Conservation (phyloP, 2,888 invertebrate genomes). For the Leptura quadrifasciata region DNA sequence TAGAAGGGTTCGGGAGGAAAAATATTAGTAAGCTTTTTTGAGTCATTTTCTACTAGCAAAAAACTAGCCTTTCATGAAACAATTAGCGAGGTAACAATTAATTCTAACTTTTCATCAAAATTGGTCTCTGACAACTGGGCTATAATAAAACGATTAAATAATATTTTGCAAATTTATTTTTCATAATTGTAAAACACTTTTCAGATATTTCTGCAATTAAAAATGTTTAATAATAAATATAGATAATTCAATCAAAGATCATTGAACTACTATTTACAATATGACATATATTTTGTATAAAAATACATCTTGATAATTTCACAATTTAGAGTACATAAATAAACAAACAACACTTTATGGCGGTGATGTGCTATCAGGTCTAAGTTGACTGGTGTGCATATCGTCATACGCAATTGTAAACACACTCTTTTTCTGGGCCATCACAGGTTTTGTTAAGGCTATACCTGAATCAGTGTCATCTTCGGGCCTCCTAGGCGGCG, state of each 20-base stretch:
- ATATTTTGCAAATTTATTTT: slow-evolving; percentile 8
- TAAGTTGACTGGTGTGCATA: slow-evolving; percentile 88
- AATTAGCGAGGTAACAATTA: too few species aligned
- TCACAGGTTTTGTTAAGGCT: slow-evolving; percentile 83
- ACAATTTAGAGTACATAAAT: slow-evolving; percentile 44
- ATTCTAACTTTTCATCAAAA: too few species aligned
- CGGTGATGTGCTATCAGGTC: slow-evolving; percentile 87
- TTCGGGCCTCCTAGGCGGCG: slow-evolving; percentile 71
- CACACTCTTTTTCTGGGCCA: slow-evolving; percentile 92
- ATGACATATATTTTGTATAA: slow-evolving; percentile 54
- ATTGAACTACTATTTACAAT: slow-evolving; percentile 54
- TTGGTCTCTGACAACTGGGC: too few species aligned
- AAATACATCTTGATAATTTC: slow-evolving; percentile 52
- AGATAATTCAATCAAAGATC: slow-evolving; percentile 52
- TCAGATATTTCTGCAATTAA: slow-evolving; percentile 20
- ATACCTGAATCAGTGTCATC: slow-evolving; percentile 88
- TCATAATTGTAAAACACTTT: slow-evolving; percentile 12
- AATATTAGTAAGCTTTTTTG: too few species aligned
- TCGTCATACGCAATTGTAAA: slow-evolving; percentile 95
- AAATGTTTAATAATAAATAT: slow-evolving; percentile 24
- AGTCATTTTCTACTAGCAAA: too few species aligned
- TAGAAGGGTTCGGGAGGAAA: too few species aligned
- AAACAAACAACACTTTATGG: slow-evolving; percentile 69
- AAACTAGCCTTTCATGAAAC: too few species aligned
- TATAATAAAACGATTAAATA: too few species aligned